A percentile compares a stretch with the other conserved stretches of the same genome.
phyloP scores from a whole-genome alignment of 2,113 vertebrate species.

The Sorex araneus region DNA sequence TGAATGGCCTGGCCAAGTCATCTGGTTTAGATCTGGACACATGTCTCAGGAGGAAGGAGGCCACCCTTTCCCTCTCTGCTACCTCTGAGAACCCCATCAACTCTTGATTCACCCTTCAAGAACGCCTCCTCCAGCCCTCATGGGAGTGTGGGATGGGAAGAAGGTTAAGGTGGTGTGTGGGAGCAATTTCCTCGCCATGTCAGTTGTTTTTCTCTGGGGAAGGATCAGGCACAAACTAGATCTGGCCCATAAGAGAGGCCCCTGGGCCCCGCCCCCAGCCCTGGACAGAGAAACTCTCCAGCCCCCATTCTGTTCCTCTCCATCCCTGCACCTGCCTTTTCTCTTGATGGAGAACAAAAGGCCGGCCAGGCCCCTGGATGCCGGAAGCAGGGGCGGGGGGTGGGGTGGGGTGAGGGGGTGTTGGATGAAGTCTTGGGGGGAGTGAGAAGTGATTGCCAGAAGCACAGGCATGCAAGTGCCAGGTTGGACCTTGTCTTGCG shows the following conservation, averaged over 20 bases:
- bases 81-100: constrained; percentile 62
- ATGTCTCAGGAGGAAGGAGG: constrained; percentile 58
- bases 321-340: background rate
- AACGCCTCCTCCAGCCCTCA: constrained; percentile 64
- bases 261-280: too few relatives aligned
- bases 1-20: constrained; percentile 47
- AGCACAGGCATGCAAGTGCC: background rate
- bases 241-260: background rate
- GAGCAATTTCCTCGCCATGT: constrained; percentile 56
- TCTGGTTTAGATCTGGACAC: constrained; percentile 41
- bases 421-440: background rate
- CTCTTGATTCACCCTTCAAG: constrained; percentile 64
- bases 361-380: background rate
- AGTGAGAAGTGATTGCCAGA: constrained; percentile 40
- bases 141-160: constrained; percentile 65
- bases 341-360: constrained; percentile 39
- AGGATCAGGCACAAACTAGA: background rate
- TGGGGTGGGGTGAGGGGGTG: constrained; percentile 1
- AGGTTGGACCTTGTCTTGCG: constrained; percentile 11
- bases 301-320: background rate
- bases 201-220: constrained; percentile 66
- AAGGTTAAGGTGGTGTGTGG: constrained; percentile 73
- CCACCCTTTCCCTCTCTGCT: background rate
- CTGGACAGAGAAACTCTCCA: constrained; percentile 2
- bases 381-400: background rate